phyloP scores from a whole-genome alignment of 1,140 invertebrate species.

The Aleiodes sp. region DNA sequence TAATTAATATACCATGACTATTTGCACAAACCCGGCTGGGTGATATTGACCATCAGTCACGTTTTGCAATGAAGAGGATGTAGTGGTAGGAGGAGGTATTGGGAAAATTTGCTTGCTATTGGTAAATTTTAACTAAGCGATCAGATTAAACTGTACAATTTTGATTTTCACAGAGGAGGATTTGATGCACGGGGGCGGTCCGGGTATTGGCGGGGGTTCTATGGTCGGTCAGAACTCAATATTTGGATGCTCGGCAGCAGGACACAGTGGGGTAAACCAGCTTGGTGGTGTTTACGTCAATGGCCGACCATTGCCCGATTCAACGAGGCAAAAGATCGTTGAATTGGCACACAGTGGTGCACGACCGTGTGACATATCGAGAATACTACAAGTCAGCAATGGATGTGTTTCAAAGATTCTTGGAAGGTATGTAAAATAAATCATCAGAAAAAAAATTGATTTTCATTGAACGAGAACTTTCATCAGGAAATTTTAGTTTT shows the following conservation, averaged over 20 bases:
- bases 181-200: conserved; percentile 64
- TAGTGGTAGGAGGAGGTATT: background rate
- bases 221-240: conserved; percentile 71
- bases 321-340: conserved; percentile 96
- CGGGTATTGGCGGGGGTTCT: conserved; percentile 60
- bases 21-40: background rate
- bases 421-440: conserved; percentile 77
- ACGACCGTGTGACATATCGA: conserved; percentile 96
- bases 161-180: conserved; percentile 62
- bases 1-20: conserved; percentile 1
- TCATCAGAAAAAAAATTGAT: conserved; percentile 9
- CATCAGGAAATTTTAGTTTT: background rate
- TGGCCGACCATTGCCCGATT: conserved; percentile 95
- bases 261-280: conserved; percentile 97
- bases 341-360: conserved; percentile 97
- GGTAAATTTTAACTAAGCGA: conserved; percentile 14
- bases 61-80: background rate
- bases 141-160: conserved; percentile 39
- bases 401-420: conserved; percentile 96
- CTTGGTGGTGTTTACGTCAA: conserved; percentile 98
- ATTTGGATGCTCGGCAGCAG: conserved; percentile 81
- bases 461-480: no score
- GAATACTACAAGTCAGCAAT: conserved; percentile 96
- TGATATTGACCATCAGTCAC: conserved; percentile 1
- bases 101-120: conserved; percentile 11